Base-by-base conservation (phyloP, 2,113 vertebrate genomes). In the Monarcha castaneiventris region DNA sequence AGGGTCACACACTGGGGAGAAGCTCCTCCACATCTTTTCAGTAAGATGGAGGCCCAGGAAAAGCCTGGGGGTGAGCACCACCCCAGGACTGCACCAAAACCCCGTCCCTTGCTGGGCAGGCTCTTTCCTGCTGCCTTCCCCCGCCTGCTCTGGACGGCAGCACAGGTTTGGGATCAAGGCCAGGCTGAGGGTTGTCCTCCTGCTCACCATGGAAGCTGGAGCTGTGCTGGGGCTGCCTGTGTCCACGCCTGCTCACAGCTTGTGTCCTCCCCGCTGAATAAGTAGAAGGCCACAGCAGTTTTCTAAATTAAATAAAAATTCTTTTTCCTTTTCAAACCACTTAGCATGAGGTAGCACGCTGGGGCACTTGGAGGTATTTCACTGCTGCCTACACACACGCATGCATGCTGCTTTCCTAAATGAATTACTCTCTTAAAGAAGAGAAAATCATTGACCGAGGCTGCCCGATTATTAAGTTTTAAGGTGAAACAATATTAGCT, bases 241-340 rank as follows among this genome's bases (percentile, higher is more conserved):
- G 56, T 26, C 37, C 49, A 30, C 0, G 0, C 58, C 72, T 72
- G 81, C 89, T 92, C 81, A 54, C 95, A 89, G 90, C 74, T 84
- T 41, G 71, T 39, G 56, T 29, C 63, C 54, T 83, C 59, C 72
- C 76, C 1, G 1, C 61, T 13, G 27, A 23, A 44, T 0, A 19
- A 0, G 0, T 72, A 59, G 43, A 58, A 88, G 49, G 66, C 76
- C 72, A 86, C 2, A 4, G 64, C 64, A 21, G 56, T 43, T 90
- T 67, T 75, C 87, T 75, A 93, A 96, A 96, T 96, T 87, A 84
- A 97, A 97, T 95, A 81, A 90, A 90, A 95, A 80, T 68, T 78
- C 43, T 78, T 90, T 91, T 86, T 27, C 86, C 83, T 83, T 95
- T 96, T 92, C 79, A 94, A 89, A 81, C 37, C 86, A 78, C 92